Percentiles rank a stretch among this genome's conserved stretches.
These are phyloP conservation scores for Syngnathus rostellatus DNA, from an alignment of 2,797 vertebrate genomes.

Conservation along the genomic window DNA sequence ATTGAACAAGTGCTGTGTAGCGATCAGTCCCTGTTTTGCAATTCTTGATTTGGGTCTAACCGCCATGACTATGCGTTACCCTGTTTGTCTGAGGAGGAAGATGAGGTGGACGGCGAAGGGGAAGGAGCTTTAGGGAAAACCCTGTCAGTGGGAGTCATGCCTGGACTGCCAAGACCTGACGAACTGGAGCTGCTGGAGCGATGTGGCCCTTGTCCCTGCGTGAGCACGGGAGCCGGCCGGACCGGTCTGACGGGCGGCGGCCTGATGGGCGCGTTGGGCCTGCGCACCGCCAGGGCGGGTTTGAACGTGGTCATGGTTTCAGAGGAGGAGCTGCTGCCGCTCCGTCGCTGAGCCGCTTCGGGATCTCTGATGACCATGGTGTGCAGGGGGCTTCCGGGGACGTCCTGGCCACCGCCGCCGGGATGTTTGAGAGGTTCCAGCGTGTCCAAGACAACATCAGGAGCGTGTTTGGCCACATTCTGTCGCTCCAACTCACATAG, in stretches of 20 bases:
- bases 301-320: slow-evolving; percentile 96
- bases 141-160: slow-evolving; percentile 84
- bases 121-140: slow-evolving; percentile 78
- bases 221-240: slow-evolving; percentile 61
- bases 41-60: not conserved
- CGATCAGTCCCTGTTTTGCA: not conserved
- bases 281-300: slow-evolving; percentile 75
- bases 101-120: slow-evolving; percentile 63
- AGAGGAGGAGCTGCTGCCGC: slow-evolving; percentile 81
- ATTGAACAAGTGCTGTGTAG: not conserved
- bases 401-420: slow-evolving; percentile 36
- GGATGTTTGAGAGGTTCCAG: slow-evolving; percentile 88
- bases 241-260: slow-evolving; percentile 79
- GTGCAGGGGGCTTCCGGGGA: slow-evolving; percentile 81
- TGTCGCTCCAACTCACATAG: slow-evolving; percentile 88
- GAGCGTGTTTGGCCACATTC: slow-evolving; percentile 90
- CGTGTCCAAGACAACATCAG: slow-evolving; percentile 90
- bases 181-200: slow-evolving; percentile 88
- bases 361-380: slow-evolving; percentile 91
- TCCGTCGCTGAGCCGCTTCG: slow-evolving; percentile 80
- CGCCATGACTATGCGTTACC: slow-evolving; percentile 56
- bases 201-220: slow-evolving; percentile 64
- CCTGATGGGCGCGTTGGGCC: slow-evolving; percentile 79
- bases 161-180: slow-evolving; percentile 84
- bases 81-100: slow-evolving; percentile 66